Percentiles rank a stretch among this genome's conserved stretches.
Evolutionary conservation across 2,797 vertebrate genomes (phyloP).

Genomic region (Pteropus rufus): DNA sequence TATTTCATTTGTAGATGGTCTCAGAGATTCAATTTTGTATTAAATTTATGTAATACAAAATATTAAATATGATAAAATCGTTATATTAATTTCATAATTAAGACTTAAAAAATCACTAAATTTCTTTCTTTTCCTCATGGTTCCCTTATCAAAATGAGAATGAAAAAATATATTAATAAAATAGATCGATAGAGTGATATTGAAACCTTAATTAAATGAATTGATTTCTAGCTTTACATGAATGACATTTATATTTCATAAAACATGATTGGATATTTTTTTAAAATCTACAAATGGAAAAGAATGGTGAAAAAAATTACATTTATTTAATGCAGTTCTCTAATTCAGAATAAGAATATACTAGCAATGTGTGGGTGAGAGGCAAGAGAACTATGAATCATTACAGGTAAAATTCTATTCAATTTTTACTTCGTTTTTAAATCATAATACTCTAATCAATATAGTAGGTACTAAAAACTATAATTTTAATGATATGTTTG

Average conservation of each 20-base stretch:
- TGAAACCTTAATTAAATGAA: not conserved
- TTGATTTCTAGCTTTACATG: not conserved
- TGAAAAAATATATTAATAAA: too few species aligned
- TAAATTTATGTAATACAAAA: not conserved
- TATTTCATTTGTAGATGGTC: not conserved
- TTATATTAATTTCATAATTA: slow-evolving; percentile 25
- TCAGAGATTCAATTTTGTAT: not conserved
- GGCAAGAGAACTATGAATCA: not conserved
- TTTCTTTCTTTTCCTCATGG: not conserved
- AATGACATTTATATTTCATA: not conserved
- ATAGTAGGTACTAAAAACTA: not conserved
- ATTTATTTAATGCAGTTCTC: not conserved
- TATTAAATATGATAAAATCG: not conserved
- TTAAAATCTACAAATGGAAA: not conserved
- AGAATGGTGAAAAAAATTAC: not conserved
- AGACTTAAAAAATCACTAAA: not conserved
- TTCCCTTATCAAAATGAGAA: not conserved
- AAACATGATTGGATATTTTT: not conserved
- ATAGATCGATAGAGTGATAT: not conserved
- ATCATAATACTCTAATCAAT: not conserved
- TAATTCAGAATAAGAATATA: not conserved
- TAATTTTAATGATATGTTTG: not conserved
- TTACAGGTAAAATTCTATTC: not conserved
- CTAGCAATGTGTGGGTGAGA: not conserved
- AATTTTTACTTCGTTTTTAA: slow-evolving; percentile 4